Evolutionary conservation across 30 jellyfish, hydroid and myxozoan genomes (phyloP).

Genomic region (Sanderia malayensis): DNA sequence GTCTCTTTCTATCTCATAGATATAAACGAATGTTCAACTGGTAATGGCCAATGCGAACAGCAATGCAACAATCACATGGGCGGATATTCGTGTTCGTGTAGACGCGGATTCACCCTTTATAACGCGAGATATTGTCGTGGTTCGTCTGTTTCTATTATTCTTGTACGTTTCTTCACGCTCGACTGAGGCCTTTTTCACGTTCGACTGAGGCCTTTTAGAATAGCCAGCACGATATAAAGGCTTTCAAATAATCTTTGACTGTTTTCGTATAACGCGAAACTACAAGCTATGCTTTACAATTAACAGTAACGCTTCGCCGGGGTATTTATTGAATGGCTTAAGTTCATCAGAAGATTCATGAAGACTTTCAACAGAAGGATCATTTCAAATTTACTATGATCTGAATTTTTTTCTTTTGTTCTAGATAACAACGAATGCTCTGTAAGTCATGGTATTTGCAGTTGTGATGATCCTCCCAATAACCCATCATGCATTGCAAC

Average conservation of each 20-base stretch:
- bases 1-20: slow-evolving; percentile 35
- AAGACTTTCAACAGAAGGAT: no score
- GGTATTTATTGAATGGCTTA: no score
- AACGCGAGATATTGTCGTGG: slow-evolving; percentile 16
- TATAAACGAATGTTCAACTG: slow-evolving; percentile 40
- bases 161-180: background rate
- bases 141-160: background rate
- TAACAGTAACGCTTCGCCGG: no score
- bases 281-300: no score
- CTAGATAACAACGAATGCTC: slow-evolving; percentile 63
- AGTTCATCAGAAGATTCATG: no score
- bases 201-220: no score
- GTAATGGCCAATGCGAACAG: slow-evolving; percentile 67
- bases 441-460: slow-evolving; percentile 26
- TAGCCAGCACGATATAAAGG: no score
- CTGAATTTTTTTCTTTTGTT: no score
- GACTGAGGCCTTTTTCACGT: background rate
- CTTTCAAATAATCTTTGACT: no score
- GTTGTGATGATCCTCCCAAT: slow-evolving; percentile 45
- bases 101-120: slow-evolving; percentile 44
- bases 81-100: slow-evolving; percentile 50
- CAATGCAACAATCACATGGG: slow-evolving; percentile 50
- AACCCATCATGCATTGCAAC: slow-evolving; percentile 64
- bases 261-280: no score
- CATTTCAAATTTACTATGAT: no score